Evolutionary conservation across 2,888 invertebrate species (phyloP), one percentile per base, ranked within the genome.

Genomic region (Pandemis heparana): DNA sequence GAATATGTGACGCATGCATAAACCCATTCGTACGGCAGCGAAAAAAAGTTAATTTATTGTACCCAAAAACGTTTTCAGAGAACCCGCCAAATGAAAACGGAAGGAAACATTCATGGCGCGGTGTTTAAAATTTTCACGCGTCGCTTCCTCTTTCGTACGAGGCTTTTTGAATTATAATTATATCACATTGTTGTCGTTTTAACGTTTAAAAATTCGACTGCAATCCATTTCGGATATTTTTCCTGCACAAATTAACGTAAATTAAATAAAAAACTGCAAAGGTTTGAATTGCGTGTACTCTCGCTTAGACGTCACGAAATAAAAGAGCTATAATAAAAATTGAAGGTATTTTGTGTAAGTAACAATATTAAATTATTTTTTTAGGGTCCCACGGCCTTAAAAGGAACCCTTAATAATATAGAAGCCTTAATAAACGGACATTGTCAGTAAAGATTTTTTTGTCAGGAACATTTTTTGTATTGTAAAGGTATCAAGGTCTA

Each of bases 31-130:
- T 48, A 68, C 38, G 59, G 23, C 23, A 67, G 38, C 46, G 59
- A 51, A 68, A 65, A 32, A 48, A 64, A 68, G 56, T 56, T 68
- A 56, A 73, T 63, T 64, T 69, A 59, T 72, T 68, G 63, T 68
- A 62, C 56, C 72, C 62, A 56, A 73, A 73, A 73, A 63, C 16
- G 46, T 48, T 73, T 73, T 41, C 4, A 12, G 56, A 41, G 39
- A 69, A 73, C 23, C 59, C 38, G 64, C 41, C 59, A 69, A 69
- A 72, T 72, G 67, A 73, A 64, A 69, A 59, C 48, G 68, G 73
- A 68, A 69, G 68, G 68, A 69, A 69, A 64, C 63, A 73, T 69
- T 73, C 46, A 73, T 68, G 62, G 68, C 23, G 38, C 48, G 63
- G 63, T 64, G 63, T 69, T 64, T 69, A 59, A 67, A 68, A 63